Evolutionary conservation across 2,113 vertebrate genomes (phyloP), one percentile per base, ranked within the genome.

Genomic region (Phodopus roborovskii): DNA sequence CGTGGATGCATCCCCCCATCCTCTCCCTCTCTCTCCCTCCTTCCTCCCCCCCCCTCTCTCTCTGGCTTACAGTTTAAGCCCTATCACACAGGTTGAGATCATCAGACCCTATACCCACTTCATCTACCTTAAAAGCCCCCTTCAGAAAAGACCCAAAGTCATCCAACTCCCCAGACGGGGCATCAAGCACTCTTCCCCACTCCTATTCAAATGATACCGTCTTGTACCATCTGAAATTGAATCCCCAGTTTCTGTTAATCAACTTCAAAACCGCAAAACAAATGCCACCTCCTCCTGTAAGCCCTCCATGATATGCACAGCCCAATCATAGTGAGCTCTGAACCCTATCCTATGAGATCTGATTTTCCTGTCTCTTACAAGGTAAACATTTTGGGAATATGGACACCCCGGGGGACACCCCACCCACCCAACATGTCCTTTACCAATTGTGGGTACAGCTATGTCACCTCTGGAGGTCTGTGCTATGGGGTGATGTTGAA

Each of bases 401-500:
- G 5, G 7, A 88, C 1, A 90, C 33, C 45, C 36, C 19, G 73
- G 42, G 11, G 42, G 36, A 26, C 90, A 56, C 20, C 3, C 33
- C 71, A 16, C 56, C 56, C 22, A 48, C 7, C 45, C 81, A 4
- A 1, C 12, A 50, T 15, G 19, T 8, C 42, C 56, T 26, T 60
- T 7, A 1, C 45, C 82, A 68, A 56, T 48, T 36, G 33, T 22
- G 62, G 39, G 39, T n/a, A 24, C 33, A 2, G 15, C 39, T 7
- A 12, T 39, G 17, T 1, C 60, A 1, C 33, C 10, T 50, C n/a
- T 5, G 33, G 0, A 22, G 1, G 36, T 42, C 87, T 62, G 39
- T 7, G 1, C 50, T 26, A 0, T 2, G 16, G n/a, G 42, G 45
- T 22, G 1, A 53, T 4, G 42, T 19, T 3, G 9, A n/a, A 11